These are phyloP conservation scores for Leptosomus discolor DNA, from an alignment of 2,113 vertebrate genomes.

Conservation along the genomic window DNA sequence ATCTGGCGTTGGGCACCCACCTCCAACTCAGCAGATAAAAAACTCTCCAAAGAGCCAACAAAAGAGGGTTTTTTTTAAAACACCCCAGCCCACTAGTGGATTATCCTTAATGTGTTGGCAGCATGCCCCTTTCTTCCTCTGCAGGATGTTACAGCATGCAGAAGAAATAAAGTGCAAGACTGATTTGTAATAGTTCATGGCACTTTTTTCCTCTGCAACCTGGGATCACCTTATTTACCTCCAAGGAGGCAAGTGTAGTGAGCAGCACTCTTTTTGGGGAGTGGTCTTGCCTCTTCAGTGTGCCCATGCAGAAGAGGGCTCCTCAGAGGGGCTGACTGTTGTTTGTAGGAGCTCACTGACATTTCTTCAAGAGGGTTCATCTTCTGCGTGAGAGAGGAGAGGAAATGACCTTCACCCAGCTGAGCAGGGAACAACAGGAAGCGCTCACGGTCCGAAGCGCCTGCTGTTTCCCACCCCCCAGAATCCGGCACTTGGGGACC, in stretches of 20 bases:
- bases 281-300: neutral
- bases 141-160: neutral
- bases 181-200: neutral
- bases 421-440: conserved; percentile 56
- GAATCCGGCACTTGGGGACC: neutral
- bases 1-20: neutral
- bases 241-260: neutral
- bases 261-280: neutral
- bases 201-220: neutral
- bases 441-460: neutral
- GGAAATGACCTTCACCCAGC: conserved; percentile 60
- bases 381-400: conserved; percentile 25
- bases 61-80: neutral
- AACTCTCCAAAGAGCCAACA: neutral
- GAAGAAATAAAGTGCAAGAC: neutral
- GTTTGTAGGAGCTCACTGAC: neutral
- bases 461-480: neutral
- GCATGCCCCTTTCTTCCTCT: neutral
- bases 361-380: neutral
- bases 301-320: neutral
- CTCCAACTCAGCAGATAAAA: neutral
- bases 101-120: neutral
- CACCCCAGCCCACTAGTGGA: neutral
- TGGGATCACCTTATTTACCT: neutral
- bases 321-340: neutral